A percentile compares a stretch with the other conserved stretches of the same genome.
Evolutionary conservation across 2,888 invertebrate genomes (phyloP).

Genomic region (Tenodera sinensis): DNA sequence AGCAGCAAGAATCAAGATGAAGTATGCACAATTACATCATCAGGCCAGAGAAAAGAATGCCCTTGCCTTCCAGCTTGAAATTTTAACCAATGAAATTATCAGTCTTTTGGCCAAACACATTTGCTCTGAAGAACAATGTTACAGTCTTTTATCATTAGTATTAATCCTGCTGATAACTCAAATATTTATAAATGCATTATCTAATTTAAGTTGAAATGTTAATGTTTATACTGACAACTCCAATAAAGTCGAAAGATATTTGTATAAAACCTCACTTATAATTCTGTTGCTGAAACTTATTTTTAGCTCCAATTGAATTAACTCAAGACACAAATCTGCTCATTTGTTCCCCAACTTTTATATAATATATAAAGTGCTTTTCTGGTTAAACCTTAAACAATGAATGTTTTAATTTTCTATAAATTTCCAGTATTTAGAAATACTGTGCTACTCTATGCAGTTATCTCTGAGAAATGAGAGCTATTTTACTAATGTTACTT

Average conservation of each 20-base stretch:
- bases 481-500: too few relatives aligned
- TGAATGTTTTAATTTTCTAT: too few relatives aligned
- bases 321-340: too few relatives aligned
- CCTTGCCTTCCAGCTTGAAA: not conserved
- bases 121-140: not conserved
- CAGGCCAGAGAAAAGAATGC: not conserved
- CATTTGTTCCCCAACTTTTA: too few relatives aligned
- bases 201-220: not conserved
- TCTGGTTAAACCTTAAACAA: too few relatives aligned
- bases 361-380: too few relatives aligned
- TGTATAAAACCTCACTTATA: too few relatives aligned
- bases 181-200: not conserved
- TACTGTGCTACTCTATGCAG: too few relatives aligned
- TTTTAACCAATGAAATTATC: not conserved
- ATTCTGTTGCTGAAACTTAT: too few relatives aligned
- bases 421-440: too few relatives aligned
- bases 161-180: not conserved
- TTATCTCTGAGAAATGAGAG: too few relatives aligned
- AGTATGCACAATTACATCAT: not conserved
- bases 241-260: not conserved
- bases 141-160: not conserved
- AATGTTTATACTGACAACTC: not conserved
- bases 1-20: not conserved
- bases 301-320: too few relatives aligned
- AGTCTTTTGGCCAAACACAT: not conserved